Conservation (phyloP, 2,888 invertebrate species). For the Syrista parreyssii region DNA sequence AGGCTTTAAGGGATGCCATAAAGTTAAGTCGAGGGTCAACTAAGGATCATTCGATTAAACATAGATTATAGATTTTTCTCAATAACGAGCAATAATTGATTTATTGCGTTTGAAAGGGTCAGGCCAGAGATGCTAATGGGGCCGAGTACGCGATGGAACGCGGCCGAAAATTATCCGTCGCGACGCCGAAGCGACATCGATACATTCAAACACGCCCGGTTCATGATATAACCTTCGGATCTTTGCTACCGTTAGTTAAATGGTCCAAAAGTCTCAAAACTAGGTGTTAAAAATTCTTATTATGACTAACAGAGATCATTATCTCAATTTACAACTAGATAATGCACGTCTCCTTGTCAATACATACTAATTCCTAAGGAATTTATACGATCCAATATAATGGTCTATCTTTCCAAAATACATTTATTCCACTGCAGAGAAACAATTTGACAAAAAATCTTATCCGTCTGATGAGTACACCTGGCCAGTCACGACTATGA, state of each 20-base stretch:
- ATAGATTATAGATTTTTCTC: conserved; percentile 59
- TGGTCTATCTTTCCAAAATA: background rate
- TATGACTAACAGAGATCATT: background rate
- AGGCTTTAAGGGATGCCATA: background rate
- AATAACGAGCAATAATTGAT: conserved; percentile 56
- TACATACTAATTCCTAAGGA: background rate
- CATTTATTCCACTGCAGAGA: background rate
- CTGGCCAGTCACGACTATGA: background rate
- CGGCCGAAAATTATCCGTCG: conserved; percentile 31
- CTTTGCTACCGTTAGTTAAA: background rate
- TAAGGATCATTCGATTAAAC: conserved; percentile 57
- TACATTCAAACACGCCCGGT: background rate
- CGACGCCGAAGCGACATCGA: conserved; percentile 4
- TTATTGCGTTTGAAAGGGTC: conserved; percentile 48
- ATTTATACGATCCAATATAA: background rate
- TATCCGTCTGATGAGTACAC: background rate
- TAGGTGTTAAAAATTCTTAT: background rate
- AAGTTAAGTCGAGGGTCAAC: conserved; percentile 47
- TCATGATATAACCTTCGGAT: background rate
- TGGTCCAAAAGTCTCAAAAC: background rate
- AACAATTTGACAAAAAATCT: background rate
- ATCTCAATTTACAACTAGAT: background rate
- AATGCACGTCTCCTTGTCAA: background rate
- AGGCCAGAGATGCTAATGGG: conserved; percentile 29
- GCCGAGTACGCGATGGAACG: conserved; percentile 40